These are phyloP conservation scores for Xiphophorus birchmanni DNA, from an alignment of 2,797 vertebrate species.

Conservation along the genomic window DNA sequence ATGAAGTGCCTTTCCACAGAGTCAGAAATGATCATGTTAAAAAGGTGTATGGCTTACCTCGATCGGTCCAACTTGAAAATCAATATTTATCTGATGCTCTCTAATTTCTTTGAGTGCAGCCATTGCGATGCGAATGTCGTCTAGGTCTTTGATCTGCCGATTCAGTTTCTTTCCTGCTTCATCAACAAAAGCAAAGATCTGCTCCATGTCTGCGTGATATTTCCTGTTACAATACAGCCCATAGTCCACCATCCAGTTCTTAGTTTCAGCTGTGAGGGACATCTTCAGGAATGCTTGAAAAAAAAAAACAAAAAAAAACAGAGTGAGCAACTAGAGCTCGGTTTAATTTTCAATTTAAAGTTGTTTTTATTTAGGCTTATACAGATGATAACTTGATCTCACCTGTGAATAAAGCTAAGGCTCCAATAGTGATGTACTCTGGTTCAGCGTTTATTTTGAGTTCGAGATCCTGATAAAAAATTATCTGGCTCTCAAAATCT, in stretches of 20 bases:
- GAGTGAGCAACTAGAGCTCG: background rate
- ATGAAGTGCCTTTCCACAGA: too few species aligned
- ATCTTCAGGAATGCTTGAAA: slow-evolving; percentile 88
- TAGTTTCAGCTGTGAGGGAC: slow-evolving; percentile 90
- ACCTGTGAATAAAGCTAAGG: slow-evolving; percentile 91
- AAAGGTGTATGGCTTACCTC: slow-evolving; percentile 82
- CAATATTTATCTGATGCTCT: slow-evolving; percentile 88
- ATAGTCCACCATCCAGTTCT: slow-evolving; percentile 89
- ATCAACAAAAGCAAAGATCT: slow-evolving; percentile 88
- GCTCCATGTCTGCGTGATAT: slow-evolving; percentile 90
- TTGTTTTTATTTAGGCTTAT: background rate
- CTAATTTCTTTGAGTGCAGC: slow-evolving; percentile 90
- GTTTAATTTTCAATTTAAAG: background rate
- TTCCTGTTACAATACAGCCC: slow-evolving; percentile 90
- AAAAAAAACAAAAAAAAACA: background rate
- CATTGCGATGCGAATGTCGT: slow-evolving; percentile 94
- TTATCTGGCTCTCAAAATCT: slow-evolving; percentile 93
- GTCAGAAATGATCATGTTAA: background rate
- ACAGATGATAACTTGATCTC: slow-evolving; percentile 16
- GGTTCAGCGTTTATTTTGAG: slow-evolving; percentile 89
- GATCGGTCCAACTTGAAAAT: slow-evolving; percentile 91
- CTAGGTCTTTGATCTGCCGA: slow-evolving; percentile 89
- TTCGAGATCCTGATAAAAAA: slow-evolving; percentile 89
- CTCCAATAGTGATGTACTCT: slow-evolving; percentile 89
- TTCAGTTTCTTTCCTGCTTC: slow-evolving; percentile 92